Conservation (phyloP, 1,140 invertebrate genomes). For the Metaphire vulgaris region DNA sequence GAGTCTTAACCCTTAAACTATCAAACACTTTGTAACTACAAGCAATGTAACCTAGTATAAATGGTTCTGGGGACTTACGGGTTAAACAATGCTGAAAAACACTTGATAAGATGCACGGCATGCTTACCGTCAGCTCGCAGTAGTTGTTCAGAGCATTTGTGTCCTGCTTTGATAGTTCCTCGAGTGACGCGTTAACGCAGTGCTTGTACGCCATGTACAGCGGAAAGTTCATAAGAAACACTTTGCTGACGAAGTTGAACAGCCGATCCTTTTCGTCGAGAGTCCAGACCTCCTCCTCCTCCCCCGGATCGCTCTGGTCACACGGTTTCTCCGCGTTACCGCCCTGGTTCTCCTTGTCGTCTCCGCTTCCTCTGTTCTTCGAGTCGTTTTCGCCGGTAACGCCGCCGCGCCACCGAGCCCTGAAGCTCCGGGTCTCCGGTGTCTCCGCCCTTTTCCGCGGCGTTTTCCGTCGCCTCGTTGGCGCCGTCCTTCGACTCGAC, state of each 20-base stretch:
- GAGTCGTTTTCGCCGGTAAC: slow-evolving; percentile 36
- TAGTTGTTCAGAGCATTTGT: slow-evolving; percentile 69
- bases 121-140: slow-evolving; percentile 68
- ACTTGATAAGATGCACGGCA: too few species aligned
- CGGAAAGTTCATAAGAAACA: slow-evolving; percentile 80
- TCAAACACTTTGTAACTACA: too few species aligned
- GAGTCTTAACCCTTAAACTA: too few species aligned
- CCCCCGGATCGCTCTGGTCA: neutral
- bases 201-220: slow-evolving; percentile 87
- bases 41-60: too few species aligned
- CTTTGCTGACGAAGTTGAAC: slow-evolving; percentile 69
- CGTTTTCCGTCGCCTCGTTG: slow-evolving; percentile 21
- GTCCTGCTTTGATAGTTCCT: slow-evolving; percentile 69
- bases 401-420: slow-evolving; percentile 25
- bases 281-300: slow-evolving; percentile 56
- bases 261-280: slow-evolving; percentile 70
- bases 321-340: slow-evolving; percentile 22
- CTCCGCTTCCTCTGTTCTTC: slow-evolving; percentile 33
- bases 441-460: slow-evolving; percentile 12
- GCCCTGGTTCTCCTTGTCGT: slow-evolving; percentile 33
- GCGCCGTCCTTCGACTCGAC: slow-evolving; percentile 11
- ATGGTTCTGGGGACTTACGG: too few species aligned
- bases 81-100: too few species aligned
- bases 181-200: slow-evolving; percentile 59
- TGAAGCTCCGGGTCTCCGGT: slow-evolving; percentile 6